These are phyloP conservation scores for Papilio glaucus DNA, from an alignment of 1,140 invertebrate species.

Conservation along the genomic window DNA sequence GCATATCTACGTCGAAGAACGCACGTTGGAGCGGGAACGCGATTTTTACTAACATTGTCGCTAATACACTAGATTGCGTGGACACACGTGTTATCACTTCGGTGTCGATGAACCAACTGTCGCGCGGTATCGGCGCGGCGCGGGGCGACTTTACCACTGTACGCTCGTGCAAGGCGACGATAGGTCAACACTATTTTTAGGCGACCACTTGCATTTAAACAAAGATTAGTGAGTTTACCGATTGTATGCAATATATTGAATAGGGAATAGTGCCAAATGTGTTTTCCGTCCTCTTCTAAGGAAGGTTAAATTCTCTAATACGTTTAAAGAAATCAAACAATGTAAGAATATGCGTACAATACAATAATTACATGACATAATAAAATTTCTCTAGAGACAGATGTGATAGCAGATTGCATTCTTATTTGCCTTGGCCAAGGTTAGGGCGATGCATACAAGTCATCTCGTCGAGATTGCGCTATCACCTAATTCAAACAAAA, in stretches of 20 bases:
- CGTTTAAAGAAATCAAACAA: not conserved
- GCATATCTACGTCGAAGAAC: conserved; percentile 68
- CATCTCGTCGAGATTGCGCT: not conserved
- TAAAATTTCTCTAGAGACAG: not conserved
- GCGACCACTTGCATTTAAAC: conserved; percentile 46
- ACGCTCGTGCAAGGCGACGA: conserved; percentile 39
- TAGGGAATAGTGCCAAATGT: conserved; percentile 52
- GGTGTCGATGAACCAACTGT: conserved; percentile 56
- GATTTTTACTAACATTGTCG: conserved; percentile 67
- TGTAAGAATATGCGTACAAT: not conserved
- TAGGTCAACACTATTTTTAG: conserved; percentile 54
- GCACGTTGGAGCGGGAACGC: conserved; percentile 52
- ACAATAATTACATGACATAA: too few species aligned
- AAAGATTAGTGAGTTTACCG: conserved; percentile 41
- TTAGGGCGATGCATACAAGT: not conserved
- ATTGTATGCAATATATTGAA: conserved; percentile 47
- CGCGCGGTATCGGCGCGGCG: conserved; percentile 3
- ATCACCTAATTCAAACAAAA: not conserved
- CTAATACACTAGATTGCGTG: conserved; percentile 12
- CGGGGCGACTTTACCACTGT: not conserved
- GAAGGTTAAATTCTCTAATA: conserved; percentile 37
- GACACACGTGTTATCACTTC: conserved; percentile 51
- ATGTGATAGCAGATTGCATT: not conserved
- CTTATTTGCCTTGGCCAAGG: not conserved
- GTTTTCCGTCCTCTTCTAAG: conserved; percentile 37